Percentiles rank a stretch among this genome's conserved stretches.
Evolutionary conservation across 30 jellyfish, hydroid and myxozoan genomes (phyloP).

Genomic region (Aurelia sp.): DNA sequence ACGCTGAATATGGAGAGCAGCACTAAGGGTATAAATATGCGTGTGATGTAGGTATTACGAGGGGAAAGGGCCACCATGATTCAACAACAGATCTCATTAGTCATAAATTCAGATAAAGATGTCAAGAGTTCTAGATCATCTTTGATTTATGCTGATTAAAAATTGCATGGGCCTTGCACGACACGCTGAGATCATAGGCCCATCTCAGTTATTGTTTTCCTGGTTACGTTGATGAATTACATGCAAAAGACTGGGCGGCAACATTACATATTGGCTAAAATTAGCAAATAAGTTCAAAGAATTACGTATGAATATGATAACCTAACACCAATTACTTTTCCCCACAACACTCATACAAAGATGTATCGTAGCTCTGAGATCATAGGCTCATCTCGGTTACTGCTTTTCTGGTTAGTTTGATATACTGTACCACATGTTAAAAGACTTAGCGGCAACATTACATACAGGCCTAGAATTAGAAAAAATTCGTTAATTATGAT

Average conservation of each 20-base stretch:
- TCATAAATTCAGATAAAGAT: background rate
- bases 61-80: constrained; percentile 19
- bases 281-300: background rate
- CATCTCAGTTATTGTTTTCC: constrained; percentile 30
- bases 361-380: no score
- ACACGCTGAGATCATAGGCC: constrained; percentile 30
- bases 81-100: constrained; percentile 20
- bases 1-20: no score
- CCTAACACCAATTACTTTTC: no score
- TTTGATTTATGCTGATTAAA: constrained; percentile 36
- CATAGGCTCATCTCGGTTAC: no score
- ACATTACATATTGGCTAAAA: background rate
- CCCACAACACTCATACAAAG: no score
- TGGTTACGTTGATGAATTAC: constrained; percentile 26
- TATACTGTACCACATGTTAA: no score
- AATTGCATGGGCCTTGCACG: background rate
- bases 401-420: no score
- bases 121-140: background rate
- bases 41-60: no score
- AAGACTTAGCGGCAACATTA: background rate
- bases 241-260: constrained; percentile 24
- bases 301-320: no score
- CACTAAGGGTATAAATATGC: no score
- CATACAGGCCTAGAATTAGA: background rate
- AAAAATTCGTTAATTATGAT: background rate